Evolutionary conservation across 2,888 invertebrate species (phyloP).

Genomic region (Smittia aterrima): DNA sequence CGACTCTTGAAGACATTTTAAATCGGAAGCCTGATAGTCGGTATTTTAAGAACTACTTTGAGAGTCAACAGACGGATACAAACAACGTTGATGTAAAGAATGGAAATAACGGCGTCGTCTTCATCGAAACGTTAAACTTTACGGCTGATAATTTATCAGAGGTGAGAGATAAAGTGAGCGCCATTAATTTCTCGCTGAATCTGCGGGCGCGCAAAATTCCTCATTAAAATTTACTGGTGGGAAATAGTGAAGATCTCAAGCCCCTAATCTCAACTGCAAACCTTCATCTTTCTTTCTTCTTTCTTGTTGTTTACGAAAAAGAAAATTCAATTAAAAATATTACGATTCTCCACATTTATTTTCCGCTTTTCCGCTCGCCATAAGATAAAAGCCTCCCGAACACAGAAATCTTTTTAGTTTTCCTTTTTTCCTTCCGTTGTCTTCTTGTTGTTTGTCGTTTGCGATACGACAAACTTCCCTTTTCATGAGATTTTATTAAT

Average conservation of each 20-base stretch:
- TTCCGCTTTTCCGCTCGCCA: not conserved
- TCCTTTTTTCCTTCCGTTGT: not conserved
- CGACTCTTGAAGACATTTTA: slow-evolving; percentile 1
- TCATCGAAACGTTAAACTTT: slow-evolving; percentile 34
- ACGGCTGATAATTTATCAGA: slow-evolving; percentile 39
- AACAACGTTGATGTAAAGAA: slow-evolving; percentile 14
- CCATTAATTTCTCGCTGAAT: too few species aligned
- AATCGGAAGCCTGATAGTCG: slow-evolving; percentile 8
- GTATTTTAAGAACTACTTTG: slow-evolving; percentile 19
- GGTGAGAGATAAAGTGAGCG: slow-evolving; percentile 31
- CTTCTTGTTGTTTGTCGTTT: not conserved
- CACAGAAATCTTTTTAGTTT: too few species aligned
- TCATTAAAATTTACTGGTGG: too few species aligned
- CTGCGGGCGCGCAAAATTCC: too few species aligned
- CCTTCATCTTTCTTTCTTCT: too few species aligned
- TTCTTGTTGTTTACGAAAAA: too few species aligned
- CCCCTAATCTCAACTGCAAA: too few species aligned
- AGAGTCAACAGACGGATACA: not conserved
- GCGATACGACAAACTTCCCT: too few species aligned
- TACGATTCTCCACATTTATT: not conserved
- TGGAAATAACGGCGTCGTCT: slow-evolving; percentile 12
- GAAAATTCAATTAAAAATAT: too few species aligned
- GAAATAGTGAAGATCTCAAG: too few species aligned
- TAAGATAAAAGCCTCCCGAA: not conserved
- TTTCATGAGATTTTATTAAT: too few species aligned